These are phyloP conservation scores for Tinea semifulvella DNA, from an alignment of 2,888 invertebrate genomes.

Conservation along the genomic window DNA sequence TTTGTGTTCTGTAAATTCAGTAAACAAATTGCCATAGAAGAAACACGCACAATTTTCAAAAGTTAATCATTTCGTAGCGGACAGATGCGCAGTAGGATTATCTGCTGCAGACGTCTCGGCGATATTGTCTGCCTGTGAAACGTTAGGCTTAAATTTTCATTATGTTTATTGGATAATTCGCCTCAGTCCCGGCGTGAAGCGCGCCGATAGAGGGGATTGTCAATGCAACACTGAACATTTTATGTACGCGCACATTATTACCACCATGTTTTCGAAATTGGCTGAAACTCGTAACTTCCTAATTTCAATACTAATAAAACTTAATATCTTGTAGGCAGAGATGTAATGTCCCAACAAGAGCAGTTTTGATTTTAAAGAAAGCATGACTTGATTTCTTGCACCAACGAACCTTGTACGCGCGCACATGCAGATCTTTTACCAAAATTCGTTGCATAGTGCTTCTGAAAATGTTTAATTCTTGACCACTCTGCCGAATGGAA, in stretches of 20 bases:
- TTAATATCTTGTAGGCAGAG: no score
- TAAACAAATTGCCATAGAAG: background rate
- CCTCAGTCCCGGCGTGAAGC: slow-evolving; percentile 48
- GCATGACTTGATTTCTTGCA: no score
- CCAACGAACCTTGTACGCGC: no score
- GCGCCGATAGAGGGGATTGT: slow-evolving; percentile 56
- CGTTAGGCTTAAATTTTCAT: slow-evolving; percentile 62
- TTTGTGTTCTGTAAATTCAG: no score
- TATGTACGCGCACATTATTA: slow-evolving; percentile 30
- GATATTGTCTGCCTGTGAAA: slow-evolving; percentile 35
- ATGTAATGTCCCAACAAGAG: no score
- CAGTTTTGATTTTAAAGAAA: no score
- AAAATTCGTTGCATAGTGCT: no score
- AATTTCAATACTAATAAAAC: no score
- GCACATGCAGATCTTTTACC: no score
- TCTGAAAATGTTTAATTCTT: no score
- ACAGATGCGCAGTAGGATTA: slow-evolving; percentile 33
- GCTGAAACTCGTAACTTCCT: no score
- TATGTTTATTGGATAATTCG: slow-evolving; percentile 66
- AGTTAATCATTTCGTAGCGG: slow-evolving; percentile 10
- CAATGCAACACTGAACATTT: slow-evolving; percentile 61
- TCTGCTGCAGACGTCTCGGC: slow-evolving; percentile 51
- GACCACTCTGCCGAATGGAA: no score
- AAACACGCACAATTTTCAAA: slow-evolving; percentile 10
- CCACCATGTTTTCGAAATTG: background rate